Evolutionary conservation across 2,797 vertebrate species (phyloP).

Genomic region (Gadopsis bispinosus): DNA sequence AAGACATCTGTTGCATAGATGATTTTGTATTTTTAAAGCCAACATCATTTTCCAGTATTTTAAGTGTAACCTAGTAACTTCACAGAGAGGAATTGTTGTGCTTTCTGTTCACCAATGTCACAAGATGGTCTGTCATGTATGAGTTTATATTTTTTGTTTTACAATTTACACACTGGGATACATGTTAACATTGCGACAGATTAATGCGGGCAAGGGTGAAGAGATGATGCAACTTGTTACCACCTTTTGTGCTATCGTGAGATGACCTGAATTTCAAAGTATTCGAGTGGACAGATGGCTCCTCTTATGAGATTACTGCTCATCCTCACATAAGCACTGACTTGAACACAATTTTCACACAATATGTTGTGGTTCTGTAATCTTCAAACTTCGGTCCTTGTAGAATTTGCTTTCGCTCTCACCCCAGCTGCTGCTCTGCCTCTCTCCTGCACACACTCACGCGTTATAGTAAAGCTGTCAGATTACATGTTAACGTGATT

Average conservation of each 20-base stretch:
- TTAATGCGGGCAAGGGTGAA: not conserved
- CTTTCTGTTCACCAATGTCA: constrained; percentile 6
- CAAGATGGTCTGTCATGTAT: not conserved
- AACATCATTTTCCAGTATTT: constrained; percentile 13
- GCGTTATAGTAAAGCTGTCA: constrained; percentile 31
- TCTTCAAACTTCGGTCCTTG: constrained; percentile 37
- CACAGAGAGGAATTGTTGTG: not conserved
- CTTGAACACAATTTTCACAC: constrained; percentile 43
- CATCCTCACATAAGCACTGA: constrained; percentile 22
- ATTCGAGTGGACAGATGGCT: constrained; percentile 4
- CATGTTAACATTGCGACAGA: not conserved
- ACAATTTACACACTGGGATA: not conserved
- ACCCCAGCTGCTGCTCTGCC: constrained; percentile 50
- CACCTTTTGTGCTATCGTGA: not conserved
- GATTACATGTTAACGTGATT: constrained; percentile 42
- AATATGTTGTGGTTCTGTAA: constrained; percentile 28
- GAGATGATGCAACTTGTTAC: not conserved
- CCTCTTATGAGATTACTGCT: not conserved
- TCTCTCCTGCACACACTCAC: constrained; percentile 26
- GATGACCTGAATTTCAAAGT: not conserved
- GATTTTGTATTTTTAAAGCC: not conserved
- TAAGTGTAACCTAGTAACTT: not conserved
- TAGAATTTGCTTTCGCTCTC: constrained; percentile 33
- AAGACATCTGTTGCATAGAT: constrained; percentile 9
- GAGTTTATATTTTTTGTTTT: not conserved